Conservation (phyloP, 2,113 vertebrate species). For the Takifugu bimaculatus region DNA sequence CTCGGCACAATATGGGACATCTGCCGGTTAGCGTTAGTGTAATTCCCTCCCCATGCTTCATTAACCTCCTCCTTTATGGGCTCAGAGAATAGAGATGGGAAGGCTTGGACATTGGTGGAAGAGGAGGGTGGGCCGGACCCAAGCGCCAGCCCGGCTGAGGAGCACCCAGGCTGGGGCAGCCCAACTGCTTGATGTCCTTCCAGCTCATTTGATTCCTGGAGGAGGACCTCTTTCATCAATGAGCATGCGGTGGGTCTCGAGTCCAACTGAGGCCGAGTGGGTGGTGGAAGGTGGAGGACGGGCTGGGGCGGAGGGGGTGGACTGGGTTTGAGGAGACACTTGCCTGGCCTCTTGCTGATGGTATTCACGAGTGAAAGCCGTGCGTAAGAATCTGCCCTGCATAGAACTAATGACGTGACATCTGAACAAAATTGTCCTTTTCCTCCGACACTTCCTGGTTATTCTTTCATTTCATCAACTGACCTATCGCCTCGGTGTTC, state of each 20-base stretch:
- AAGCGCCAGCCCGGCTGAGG: constrained; percentile 70
- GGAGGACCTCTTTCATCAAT: constrained; percentile 84
- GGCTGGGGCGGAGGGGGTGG: constrained; percentile 28
- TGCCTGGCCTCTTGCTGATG: background rate
- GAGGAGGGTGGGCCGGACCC: constrained; percentile 62
- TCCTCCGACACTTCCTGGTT: no score
- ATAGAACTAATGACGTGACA: background rate
- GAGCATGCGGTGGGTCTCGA: constrained; percentile 81
- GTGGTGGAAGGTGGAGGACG: constrained; percentile 35
- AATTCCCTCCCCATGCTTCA: constrained; percentile 87
- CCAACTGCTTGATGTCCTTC: constrained; percentile 87
- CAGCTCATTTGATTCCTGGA: constrained; percentile 87
- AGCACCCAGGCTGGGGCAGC: constrained; percentile 73
- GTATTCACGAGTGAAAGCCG: background rate
- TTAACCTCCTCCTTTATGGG: constrained; percentile 83
- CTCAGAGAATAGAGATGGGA: constrained; percentile 78
- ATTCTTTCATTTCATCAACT: no score
- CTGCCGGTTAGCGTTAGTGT: constrained; percentile 80
- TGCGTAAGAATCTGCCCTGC: background rate
- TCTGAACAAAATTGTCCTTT: background rate
- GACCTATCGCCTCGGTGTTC: no score
- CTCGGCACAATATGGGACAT: constrained; percentile 78
- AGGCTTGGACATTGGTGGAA: constrained; percentile 45
- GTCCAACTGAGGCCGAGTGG: constrained; percentile 51
- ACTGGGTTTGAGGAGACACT: constrained; percentile 16